phyloP scores from a whole-genome alignment of 2,113 vertebrate genomes.

The Halichoerus grypus region DNA sequence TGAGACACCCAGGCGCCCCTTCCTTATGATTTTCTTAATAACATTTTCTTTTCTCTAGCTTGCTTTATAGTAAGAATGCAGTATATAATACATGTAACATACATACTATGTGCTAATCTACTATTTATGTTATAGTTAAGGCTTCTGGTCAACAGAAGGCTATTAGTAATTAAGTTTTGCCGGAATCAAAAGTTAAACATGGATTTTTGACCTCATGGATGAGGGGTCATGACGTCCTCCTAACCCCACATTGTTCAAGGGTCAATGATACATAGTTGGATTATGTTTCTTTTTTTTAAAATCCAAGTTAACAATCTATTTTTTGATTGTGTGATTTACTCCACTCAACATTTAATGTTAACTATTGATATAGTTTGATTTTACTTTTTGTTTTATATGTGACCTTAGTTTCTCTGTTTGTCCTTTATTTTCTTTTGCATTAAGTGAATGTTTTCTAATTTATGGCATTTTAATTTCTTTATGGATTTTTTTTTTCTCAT shows the following conservation, averaged over 20 bases:
- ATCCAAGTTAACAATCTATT: neutral
- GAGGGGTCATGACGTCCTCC: neutral
- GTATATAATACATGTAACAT: neutral
- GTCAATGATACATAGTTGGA: neutral
- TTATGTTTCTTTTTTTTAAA: neutral
- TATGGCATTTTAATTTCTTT: neutral
- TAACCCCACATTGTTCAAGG: neutral
- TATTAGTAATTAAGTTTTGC: neutral
- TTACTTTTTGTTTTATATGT: neutral
- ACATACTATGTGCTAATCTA: neutral
- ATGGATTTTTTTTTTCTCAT: neutral
- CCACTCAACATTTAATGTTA: neutral
- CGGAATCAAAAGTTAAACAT: neutral
- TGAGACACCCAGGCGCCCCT: neutral
- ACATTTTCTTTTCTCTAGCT: neutral
- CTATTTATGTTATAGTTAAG: neutral
- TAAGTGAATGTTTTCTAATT: neutral
- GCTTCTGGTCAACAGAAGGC: neutral
- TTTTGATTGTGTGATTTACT: too few relatives aligned
- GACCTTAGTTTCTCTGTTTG: neutral
- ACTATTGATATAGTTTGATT: neutral
- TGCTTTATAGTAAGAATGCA: neutral
- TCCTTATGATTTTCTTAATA: neutral
- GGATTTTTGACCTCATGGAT: neutral
- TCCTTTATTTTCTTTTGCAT: neutral